Conservation (phyloP, 2,888 invertebrate species). For the Keiferia lycopersicella region DNA sequence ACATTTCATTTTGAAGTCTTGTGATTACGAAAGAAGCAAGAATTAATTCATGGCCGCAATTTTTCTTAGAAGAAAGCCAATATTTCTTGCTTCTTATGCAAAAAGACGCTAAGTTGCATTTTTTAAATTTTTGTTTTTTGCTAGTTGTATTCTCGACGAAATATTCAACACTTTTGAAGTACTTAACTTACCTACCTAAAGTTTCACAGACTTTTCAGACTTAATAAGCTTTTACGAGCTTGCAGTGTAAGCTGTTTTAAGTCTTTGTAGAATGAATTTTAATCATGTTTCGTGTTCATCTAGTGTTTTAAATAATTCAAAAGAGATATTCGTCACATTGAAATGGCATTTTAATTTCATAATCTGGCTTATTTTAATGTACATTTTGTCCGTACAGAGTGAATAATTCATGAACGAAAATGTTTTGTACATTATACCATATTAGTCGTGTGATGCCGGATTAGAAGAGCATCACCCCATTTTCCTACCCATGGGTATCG, state of each 20-base stretch:
- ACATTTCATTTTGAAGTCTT: slow-evolving; percentile 11
- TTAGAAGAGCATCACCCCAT: too few relatives aligned
- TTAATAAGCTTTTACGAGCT: neutral
- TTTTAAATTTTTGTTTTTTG: neutral
- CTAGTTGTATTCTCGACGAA: neutral
- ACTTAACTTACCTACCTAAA: neutral
- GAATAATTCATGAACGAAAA: too few relatives aligned
- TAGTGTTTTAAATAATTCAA: too few relatives aligned
- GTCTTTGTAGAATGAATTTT: neutral
- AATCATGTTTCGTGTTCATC: too few relatives aligned
- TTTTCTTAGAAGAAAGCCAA: slow-evolving; percentile 11
- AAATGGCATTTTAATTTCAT: too few relatives aligned
- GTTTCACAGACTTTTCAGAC: neutral
- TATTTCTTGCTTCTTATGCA: neutral
- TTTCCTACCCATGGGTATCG: too few relatives aligned
- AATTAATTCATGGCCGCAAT: slow-evolving; percentile 2
- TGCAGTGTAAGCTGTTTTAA: neutral
- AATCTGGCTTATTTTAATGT: too few relatives aligned
- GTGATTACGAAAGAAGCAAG: slow-evolving; percentile 1
- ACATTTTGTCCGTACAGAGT: too few relatives aligned
- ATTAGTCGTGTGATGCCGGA: too few relatives aligned
- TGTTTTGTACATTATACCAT: too few relatives aligned
- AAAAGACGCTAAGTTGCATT: neutral
- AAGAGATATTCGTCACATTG: too few relatives aligned
- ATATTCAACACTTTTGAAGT: neutral